These are phyloP conservation scores for Latrodectus geometricus DNA, from an alignment of 1,140 invertebrate genomes.

Conservation along the genomic window DNA sequence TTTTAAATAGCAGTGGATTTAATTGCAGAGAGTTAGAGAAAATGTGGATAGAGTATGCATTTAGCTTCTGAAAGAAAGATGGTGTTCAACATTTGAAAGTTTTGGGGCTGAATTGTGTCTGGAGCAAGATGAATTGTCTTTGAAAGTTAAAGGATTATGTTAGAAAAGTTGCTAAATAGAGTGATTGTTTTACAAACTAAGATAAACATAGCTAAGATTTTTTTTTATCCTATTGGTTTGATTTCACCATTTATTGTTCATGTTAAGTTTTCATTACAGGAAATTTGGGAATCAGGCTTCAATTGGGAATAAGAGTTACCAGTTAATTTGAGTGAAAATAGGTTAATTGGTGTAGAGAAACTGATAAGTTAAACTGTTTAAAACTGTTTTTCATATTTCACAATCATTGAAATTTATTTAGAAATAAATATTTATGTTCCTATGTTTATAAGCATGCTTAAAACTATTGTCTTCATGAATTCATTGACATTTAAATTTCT, in stretches of 20 bases:
- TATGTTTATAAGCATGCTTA: too few species aligned
- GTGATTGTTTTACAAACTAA: slow-evolving; percentile 11
- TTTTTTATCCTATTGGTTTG: slow-evolving; percentile 1
- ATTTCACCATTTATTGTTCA: neutral
- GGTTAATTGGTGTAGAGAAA: too few species aligned
- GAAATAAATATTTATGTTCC: too few species aligned
- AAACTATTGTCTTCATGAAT: too few species aligned
- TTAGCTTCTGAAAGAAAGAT: neutral
- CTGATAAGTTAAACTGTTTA: too few species aligned
- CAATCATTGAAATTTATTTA: too few species aligned
- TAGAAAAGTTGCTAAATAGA: neutral
- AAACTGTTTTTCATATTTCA: too few species aligned
- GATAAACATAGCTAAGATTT: neutral
- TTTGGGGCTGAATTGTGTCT: neutral
- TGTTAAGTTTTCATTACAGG: neutral
- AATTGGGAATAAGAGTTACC: too few species aligned
- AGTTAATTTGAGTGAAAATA: too few species aligned
- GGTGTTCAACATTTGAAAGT: neutral
- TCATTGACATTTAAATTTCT: too few species aligned
- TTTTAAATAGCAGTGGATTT: neutral
- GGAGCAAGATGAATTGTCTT: neutral
- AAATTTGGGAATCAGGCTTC: neutral
- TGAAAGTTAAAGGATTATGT: neutral
- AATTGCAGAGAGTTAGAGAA: neutral
- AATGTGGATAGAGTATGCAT: neutral